Percentiles rank a stretch among this genome's conserved stretches.
Conservation (phyloP, 2,797 vertebrate species). For the Malurus leucopterus region DNA sequence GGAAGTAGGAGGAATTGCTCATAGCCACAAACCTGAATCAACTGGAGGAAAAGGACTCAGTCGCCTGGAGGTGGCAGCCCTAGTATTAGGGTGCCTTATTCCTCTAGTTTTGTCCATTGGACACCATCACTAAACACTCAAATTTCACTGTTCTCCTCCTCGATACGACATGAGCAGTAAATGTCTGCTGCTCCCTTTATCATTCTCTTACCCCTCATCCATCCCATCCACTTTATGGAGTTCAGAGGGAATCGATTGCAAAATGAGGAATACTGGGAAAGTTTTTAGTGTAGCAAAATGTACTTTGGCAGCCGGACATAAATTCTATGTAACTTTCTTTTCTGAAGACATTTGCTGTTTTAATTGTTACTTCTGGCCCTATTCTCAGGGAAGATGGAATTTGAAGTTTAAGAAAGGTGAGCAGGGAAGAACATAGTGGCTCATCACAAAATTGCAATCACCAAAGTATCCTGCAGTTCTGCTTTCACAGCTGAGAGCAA, state of each 20-base stretch:
- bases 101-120: conserved; percentile 92
- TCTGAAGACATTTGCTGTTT: conserved; percentile 64
- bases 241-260: conserved; percentile 59
- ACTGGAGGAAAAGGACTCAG: conserved; percentile 88
- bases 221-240: conserved; percentile 59
- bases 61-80: conserved; percentile 89
- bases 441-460: conserved; percentile 58
- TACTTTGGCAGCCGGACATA: conserved; percentile 40
- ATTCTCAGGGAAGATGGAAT: conserved; percentile 78
- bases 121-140: conserved; percentile 88
- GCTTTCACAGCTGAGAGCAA: conserved; percentile 34
- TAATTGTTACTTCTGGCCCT: conserved; percentile 72
- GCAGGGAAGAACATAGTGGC: conserved; percentile 36
- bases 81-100: conserved; percentile 94
- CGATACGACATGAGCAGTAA: conserved; percentile 43
- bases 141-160: conserved; percentile 24
- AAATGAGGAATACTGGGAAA: conserved; percentile 39
- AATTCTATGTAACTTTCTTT: conserved; percentile 57
- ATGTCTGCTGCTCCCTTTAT: conserved; percentile 45
- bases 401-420: conserved; percentile 57
- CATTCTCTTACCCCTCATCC: conserved; percentile 55
- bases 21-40: conserved; percentile 84
- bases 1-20: conserved; percentile 91
- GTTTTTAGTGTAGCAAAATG: conserved; percentile 64
- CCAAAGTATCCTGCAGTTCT: conserved; percentile 63